These are phyloP conservation scores for Aix galericulata DNA, from an alignment of 2,113 vertebrate genomes.

Conservation along the genomic window DNA sequence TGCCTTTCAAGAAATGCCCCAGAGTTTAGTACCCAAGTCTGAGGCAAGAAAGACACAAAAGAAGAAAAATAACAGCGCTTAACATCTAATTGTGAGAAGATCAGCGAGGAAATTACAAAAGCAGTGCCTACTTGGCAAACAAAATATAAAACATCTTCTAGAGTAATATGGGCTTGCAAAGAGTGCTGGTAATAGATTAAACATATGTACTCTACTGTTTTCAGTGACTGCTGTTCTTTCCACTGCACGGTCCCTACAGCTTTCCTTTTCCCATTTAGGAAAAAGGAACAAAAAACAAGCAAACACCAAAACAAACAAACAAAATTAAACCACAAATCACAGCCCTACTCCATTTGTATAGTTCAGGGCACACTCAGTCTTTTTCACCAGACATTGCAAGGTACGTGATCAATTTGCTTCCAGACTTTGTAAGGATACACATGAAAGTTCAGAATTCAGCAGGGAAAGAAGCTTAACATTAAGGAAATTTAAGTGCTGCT, in stretches of 20 bases:
- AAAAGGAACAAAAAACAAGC: not conserved
- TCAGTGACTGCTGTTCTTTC: not conserved
- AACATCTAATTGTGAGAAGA: not conserved
- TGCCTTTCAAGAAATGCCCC: slow-evolving; percentile 46
- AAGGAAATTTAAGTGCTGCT: not conserved
- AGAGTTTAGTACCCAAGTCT: slow-evolving; percentile 30
- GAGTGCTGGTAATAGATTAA: slow-evolving; percentile 14
- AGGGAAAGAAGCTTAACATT: not conserved
- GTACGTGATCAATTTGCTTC: rapidly evolving
- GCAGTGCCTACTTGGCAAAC: not conserved
- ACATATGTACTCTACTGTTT: not conserved
- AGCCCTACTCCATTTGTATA: not conserved
- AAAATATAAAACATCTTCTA: not conserved
- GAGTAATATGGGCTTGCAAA: not conserved
- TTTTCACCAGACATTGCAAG: not conserved
- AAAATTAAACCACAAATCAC: not conserved
- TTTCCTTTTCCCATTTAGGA: not conserved
- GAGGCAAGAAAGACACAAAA: not conserved
- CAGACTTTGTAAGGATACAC: not conserved
- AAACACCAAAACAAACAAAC: not conserved
- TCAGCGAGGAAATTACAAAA: slow-evolving; percentile 19
- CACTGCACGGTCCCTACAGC: not conserved
- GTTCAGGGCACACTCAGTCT: not conserved
- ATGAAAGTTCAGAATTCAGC: not conserved
- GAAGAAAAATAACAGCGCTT: not conserved